Conservation (phyloP, 2,888 invertebrate genomes). For the Synanthedon andrenaeformis region DNA sequence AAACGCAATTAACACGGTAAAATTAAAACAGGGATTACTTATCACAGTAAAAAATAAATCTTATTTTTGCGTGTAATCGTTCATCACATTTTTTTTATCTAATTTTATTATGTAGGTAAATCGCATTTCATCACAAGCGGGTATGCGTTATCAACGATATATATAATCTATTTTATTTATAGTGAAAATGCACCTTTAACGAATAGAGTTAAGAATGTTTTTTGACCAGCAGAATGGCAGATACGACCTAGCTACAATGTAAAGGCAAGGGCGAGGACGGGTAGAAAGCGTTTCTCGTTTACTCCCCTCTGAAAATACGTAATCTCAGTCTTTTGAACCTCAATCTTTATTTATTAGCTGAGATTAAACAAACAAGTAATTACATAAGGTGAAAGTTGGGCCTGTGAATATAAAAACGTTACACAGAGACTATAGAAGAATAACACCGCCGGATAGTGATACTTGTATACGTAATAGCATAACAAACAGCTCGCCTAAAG, state of each 20-base stretch:
- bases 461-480: slow-evolving; percentile 26
- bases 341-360: slow-evolving; percentile 39
- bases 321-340: slow-evolving; percentile 66
- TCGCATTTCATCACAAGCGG: too few relatives aligned
- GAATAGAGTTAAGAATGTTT: slow-evolving; percentile 34
- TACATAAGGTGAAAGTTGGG: slow-evolving; percentile 7
- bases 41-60: too few relatives aligned
- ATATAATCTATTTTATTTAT: too few relatives aligned
- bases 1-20: too few relatives aligned
- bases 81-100: too few relatives aligned
- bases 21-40: slow-evolving; percentile 14
- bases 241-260: slow-evolving; percentile 62
- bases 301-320: slow-evolving; percentile 62
- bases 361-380: slow-evolving; percentile 23
- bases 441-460: slow-evolving; percentile 39
- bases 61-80: too few relatives aligned
- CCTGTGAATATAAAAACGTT: background rate
- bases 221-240: slow-evolving; percentile 3
- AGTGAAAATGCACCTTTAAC: slow-evolving; percentile 39
- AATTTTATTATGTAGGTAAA: too few relatives aligned
- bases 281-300: slow-evolving; percentile 64
- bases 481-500: slow-evolving; percentile 38
- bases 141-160: too few relatives aligned
- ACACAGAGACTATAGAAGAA: slow-evolving; percentile 7
- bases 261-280: slow-evolving; percentile 70